These are phyloP conservation scores for Copidosoma aretas DNA, from an alignment of 2,888 invertebrate species.

Conservation along the genomic window DNA sequence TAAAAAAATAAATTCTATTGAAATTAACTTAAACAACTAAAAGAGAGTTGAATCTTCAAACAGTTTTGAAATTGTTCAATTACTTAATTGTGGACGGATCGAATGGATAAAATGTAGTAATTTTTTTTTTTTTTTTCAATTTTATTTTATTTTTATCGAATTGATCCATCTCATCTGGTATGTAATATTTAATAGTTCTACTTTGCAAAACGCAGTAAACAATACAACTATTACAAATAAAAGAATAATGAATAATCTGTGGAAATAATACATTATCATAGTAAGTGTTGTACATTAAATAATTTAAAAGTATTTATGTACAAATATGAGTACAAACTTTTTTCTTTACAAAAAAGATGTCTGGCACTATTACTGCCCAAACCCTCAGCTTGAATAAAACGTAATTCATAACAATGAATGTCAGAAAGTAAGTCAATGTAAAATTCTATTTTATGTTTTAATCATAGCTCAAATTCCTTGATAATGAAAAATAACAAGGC, in stretches of 20 bases:
- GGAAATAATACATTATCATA: constrained; percentile 28
- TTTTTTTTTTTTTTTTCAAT: constrained; percentile 11
- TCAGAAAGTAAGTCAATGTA: constrained; percentile 9
- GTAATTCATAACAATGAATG: constrained; percentile 16
- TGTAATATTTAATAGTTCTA: constrained; percentile 28
- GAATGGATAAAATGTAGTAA: not conserved
- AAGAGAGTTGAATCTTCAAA: not conserved
- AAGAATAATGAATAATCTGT: constrained; percentile 32
- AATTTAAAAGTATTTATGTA: constrained; percentile 32
- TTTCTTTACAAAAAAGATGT: not conserved
- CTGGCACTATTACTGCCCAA: constrained; percentile 12
- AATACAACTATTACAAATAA: constrained; percentile 30
- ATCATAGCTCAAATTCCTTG: not conserved
- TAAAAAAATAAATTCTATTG: not conserved
- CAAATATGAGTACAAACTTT: constrained; percentile 13
- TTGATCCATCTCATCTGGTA: constrained; percentile 18
- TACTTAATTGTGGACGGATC: constrained; percentile 31
- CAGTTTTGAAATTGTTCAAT: constrained; percentile 1
- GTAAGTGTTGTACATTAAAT: constrained; percentile 38
- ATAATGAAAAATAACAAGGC: constrained; percentile 4
- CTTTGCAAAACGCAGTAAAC: constrained; percentile 23
- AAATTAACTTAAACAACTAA: no score
- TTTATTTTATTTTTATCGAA: constrained; percentile 15
- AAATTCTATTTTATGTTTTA: no score
- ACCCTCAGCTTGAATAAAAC: constrained; percentile 10